Evolutionary conservation across 2,888 invertebrate genomes (phyloP), one percentile per base, ranked within the genome.

Genomic region (Xestobium rufovillosum): DNA sequence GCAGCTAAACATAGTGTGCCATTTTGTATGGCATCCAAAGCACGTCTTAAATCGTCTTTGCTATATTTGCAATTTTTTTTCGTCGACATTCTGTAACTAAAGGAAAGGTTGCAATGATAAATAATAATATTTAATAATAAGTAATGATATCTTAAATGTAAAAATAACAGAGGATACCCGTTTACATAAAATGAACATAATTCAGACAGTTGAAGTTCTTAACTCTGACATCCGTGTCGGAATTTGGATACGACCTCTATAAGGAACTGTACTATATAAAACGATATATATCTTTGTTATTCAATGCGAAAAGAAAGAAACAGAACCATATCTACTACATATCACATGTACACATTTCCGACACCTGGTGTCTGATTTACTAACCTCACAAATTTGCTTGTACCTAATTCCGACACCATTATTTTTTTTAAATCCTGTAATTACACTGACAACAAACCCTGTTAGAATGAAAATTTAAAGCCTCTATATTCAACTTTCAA

Each of bases 1-100:
- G 43, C 38, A 31, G 41, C 34, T 15, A 30, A 29, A 32, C 34
- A 34, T 29, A 43, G 39, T 17, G 26, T 31, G 11, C 42, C 42
- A 25, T 11, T 12, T 41, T 43, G 39, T 17, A 43, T 26, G 14
- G 31, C 40, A 28, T 38, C 34, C 17, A 44, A 39, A 16, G 42
- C 42, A 16, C 10, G 35, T 17, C 17, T 30, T 31, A 41, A 30
- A 35, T 27, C 11, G n/a, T 41, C 30, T 11, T 32, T 34, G 26
- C 19, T 28, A 29, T 41, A 41, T 31, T 36, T 40, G 4, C n/a
- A 11, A 16, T 36, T 14, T 25, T 40, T 40, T 36, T 31, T 40
- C 8, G 31, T 31, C 11, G 40, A 36, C 36, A 36, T 40, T 17
- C 40, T 38, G 32, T 33, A 25, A 26, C 19, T 38, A 27, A 26